Evolutionary conservation across 2,888 invertebrate genomes (phyloP).

Genomic region (Rhingia rostrata): DNA sequence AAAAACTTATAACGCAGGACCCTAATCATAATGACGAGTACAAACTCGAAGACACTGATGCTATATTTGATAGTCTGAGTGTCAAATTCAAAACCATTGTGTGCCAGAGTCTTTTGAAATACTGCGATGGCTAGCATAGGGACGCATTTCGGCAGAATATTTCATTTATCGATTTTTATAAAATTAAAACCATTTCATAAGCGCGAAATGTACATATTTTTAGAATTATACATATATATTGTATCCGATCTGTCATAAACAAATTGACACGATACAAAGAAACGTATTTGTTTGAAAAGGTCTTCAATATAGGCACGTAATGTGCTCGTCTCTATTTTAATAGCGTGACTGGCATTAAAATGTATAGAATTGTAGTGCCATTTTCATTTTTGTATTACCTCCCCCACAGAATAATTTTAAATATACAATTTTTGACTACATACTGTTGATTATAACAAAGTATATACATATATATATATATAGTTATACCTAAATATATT

Average conservation of each 20-base stretch:
- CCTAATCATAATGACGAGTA: constrained; percentile 77
- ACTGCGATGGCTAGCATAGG: constrained; percentile 78
- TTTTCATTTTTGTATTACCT: constrained; percentile 25
- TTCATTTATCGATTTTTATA: constrained; percentile 70
- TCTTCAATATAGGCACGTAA: constrained; percentile 25
- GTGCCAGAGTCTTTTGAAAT: constrained; percentile 82
- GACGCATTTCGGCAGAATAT: constrained; percentile 41
- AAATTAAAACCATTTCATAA: constrained; percentile 72
- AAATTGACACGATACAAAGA: constrained; percentile 25
- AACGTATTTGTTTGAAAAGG: constrained; percentile 22
- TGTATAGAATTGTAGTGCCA: constrained; percentile 57
- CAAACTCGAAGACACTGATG: constrained; percentile 81
- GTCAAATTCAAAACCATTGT: constrained; percentile 82
- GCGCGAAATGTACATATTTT: constrained; percentile 67
- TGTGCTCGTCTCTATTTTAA: constrained; percentile 4
- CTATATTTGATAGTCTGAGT: constrained; percentile 82
- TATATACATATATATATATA: no score
- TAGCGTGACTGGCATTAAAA: constrained; percentile 16
- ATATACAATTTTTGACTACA: constrained; percentile 16
- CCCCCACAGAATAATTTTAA: constrained; percentile 12
- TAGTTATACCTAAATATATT: not conserved
- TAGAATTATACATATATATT: constrained; percentile 38
- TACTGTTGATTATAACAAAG: not conserved
- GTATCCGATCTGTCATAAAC: constrained; percentile 24
- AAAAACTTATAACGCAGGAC: constrained; percentile 78